A percentile compares a stretch with the other conserved stretches of the same genome.
phyloP scores from a whole-genome alignment of 2,797 vertebrate species.

The Hydrocynus forskahlii region DNA sequence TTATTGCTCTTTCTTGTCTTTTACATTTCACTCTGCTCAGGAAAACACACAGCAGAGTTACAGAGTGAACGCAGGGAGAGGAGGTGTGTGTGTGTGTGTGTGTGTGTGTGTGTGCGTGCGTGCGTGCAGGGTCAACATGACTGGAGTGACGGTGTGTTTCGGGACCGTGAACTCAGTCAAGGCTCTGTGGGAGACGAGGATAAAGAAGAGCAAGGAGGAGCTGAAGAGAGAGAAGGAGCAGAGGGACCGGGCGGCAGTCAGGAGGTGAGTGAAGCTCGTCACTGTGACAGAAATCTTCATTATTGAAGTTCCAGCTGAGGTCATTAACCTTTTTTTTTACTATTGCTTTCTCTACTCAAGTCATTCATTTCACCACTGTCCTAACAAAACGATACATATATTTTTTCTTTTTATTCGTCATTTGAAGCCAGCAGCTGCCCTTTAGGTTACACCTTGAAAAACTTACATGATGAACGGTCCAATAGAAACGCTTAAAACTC shows the following conservation, averaged over 20 bases:
- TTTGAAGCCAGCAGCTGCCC: no score
- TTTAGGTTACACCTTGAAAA: no score
- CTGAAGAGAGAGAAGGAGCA: constrained; percentile 76
- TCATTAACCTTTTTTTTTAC: not conserved
- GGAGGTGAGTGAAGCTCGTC: constrained; percentile 55
- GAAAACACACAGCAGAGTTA: not conserved
- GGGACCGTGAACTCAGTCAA: constrained; percentile 85
- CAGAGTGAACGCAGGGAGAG: not conserved
- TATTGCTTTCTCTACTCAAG: not conserved
- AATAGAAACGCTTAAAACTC: no score
- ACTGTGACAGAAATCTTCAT: not conserved
- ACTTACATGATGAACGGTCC: no score
- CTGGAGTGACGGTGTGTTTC: constrained; percentile 72
- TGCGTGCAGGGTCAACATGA: constrained; percentile 73
- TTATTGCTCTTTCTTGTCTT: not conserved
- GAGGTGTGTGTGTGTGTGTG: not conserved
- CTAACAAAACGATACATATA: no score
- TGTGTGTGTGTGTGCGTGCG: not conserved
- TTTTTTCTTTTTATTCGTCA: no score
- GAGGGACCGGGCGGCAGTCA: constrained; percentile 64
- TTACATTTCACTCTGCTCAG: not conserved
- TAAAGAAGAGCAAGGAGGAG: constrained; percentile 82
- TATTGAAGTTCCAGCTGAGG: not conserved
- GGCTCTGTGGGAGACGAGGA: constrained; percentile 90
- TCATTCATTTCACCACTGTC: not conserved